Evolutionary conservation across 1,140 invertebrate species (phyloP).

Genomic region (Drosophila teissieri): DNA sequence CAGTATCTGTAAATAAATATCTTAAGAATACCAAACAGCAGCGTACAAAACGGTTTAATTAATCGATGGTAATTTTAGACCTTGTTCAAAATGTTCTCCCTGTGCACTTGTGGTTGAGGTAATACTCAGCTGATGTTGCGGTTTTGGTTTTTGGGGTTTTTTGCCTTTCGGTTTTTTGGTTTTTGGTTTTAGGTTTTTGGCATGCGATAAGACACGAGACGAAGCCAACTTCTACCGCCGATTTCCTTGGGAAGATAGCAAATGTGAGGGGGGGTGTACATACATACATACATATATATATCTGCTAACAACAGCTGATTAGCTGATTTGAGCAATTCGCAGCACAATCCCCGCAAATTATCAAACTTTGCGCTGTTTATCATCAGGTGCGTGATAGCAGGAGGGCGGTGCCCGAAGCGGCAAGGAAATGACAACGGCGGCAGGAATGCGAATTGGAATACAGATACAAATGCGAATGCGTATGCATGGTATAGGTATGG

Average conservation of each 20-base stretch:
- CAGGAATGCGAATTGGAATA: slow-evolving; percentile 44
- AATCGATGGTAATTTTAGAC: neutral
- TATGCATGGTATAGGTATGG: too few species aligned
- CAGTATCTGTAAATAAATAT: too few species aligned
- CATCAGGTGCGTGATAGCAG: slow-evolving; percentile 18
- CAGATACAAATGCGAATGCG: neutral
- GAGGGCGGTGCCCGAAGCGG: neutral
- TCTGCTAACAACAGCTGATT: slow-evolving; percentile 16
- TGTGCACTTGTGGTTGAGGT: slow-evolving; percentile 15
- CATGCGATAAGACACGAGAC: slow-evolving; percentile 29
- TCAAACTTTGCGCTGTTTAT: slow-evolving; percentile 40
- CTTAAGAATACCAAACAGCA: too few species aligned
- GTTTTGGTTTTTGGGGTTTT: slow-evolving; percentile 9
- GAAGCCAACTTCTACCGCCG: neutral
- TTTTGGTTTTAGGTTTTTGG: slow-evolving; percentile 16
- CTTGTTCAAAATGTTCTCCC: neutral
- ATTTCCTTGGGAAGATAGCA: neutral
- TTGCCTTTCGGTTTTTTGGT: too few species aligned
- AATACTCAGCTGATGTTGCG: slow-evolving; percentile 23
- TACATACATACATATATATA: too few species aligned
- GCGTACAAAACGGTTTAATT: too few species aligned
- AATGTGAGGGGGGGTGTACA: too few species aligned
- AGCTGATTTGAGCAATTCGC: slow-evolving; percentile 27
- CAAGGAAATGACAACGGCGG: slow-evolving; percentile 58
- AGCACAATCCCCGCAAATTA: slow-evolving; percentile 35